phyloP scores from a whole-genome alignment of 1,140 invertebrate genomes.

The Penaeus indicus region DNA sequence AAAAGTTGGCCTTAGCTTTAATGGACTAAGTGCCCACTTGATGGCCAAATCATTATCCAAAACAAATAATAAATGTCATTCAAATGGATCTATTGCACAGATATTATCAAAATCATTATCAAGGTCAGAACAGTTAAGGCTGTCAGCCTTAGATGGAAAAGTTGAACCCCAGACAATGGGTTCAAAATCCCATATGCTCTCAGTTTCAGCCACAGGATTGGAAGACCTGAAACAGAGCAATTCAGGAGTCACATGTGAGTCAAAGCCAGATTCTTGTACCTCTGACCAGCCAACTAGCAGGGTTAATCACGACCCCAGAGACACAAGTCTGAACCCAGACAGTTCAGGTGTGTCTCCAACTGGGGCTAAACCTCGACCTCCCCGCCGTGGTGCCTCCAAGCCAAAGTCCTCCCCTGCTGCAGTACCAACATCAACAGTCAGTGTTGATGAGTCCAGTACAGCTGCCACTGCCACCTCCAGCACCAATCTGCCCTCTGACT shows the following conservation, averaged over 20 bases:
- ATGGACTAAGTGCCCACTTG: constrained; percentile 34
- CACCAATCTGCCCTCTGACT: constrained; percentile 30
- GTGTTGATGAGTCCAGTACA: neutral
- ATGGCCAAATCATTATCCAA: constrained; percentile 46
- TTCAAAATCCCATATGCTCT: neutral
- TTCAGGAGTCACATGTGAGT: neutral
- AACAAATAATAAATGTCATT: constrained; percentile 26
- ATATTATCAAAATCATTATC: constrained; percentile 42
- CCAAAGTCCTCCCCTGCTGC: constrained; percentile 1
- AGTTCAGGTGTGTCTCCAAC: neutral
- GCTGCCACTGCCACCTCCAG: constrained; percentile 26
- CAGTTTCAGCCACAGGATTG: neutral
- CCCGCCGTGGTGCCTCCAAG: constrained; percentile 23
- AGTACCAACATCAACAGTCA: neutral
- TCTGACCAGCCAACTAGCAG: neutral
- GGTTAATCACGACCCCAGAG: neutral
- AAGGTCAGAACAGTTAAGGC: constrained; percentile 37
- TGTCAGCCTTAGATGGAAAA: constrained; percentile 27
- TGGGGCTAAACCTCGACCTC: constrained; percentile 42
- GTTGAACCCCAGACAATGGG: constrained; percentile 6
- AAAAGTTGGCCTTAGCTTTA: constrained; percentile 10
- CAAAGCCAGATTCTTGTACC: neutral
- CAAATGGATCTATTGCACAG: constrained; percentile 31
- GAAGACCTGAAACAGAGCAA: neutral
- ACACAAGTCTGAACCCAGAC: neutral